phyloP scores from a whole-genome alignment of 1,140 invertebrate genomes.

The Pogonomyrmex barbatus region DNA sequence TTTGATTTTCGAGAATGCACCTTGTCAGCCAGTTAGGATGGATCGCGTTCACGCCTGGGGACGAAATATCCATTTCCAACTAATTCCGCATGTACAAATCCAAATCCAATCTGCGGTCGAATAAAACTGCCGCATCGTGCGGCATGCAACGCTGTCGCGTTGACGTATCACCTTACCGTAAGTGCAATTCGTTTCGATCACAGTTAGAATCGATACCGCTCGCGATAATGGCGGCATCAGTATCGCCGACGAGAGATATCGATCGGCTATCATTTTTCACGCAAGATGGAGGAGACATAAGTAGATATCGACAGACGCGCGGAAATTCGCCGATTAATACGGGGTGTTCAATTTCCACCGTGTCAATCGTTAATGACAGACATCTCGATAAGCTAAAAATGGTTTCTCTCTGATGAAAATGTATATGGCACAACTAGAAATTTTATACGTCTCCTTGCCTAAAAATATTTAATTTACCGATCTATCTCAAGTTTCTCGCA shows the following conservation, averaged over 20 bases:
- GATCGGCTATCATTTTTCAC: conserved; percentile 60
- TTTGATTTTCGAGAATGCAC: conserved; percentile 52
- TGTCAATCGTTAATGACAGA: conserved; percentile 34
- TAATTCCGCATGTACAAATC: conserved; percentile 64
- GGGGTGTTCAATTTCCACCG: background rate
- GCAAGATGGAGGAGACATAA: conserved; percentile 33
- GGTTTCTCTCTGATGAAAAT: background rate
- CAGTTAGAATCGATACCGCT: conserved; percentile 40
- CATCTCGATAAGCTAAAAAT: background rate
- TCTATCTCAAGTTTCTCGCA: background rate
- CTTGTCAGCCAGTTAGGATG: conserved; percentile 31
- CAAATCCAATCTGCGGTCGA: conserved; percentile 63
- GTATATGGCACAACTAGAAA: background rate
- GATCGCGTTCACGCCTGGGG: conserved; percentile 35
- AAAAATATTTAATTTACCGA: background rate
- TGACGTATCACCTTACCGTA: conserved; percentile 53
- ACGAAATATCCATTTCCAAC: conserved; percentile 57
- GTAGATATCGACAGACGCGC: conserved; percentile 40
- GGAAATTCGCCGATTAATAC: conserved; percentile 32
- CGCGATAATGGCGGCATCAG: conserved; percentile 46
- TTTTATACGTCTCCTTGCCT: background rate
- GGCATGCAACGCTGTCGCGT: conserved; percentile 17
- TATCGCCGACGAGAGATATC: conserved; percentile 47
- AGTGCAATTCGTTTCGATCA: conserved; percentile 59
- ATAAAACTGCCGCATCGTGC: conserved; percentile 45